A percentile compares a stretch with the other conserved stretches of the same genome.
These are phyloP conservation scores for Hirudinaria manillensis DNA, from an alignment of 2,888 invertebrate genomes.

Conservation along the genomic window DNA sequence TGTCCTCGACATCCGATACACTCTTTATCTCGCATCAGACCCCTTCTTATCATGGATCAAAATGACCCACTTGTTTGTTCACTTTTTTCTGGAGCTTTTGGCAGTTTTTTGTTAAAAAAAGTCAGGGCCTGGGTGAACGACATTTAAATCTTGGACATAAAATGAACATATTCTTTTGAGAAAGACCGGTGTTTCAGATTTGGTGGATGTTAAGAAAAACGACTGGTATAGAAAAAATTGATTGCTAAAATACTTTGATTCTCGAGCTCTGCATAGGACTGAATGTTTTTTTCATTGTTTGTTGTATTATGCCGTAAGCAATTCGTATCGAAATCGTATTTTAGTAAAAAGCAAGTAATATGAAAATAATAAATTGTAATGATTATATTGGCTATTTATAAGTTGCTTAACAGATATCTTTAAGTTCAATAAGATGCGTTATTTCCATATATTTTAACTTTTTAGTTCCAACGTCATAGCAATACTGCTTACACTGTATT, in stretches of 20 bases:
- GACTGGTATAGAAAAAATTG: neutral
- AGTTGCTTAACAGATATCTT: conserved; percentile 11
- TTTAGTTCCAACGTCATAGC: conserved; percentile 26
- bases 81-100: neutral
- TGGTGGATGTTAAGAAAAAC: neutral
- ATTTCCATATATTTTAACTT: conserved; percentile 30
- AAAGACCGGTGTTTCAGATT: neutral
- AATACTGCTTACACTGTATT: conserved; percentile 6
- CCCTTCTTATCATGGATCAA: conserved; percentile 21
- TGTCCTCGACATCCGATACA: neutral
- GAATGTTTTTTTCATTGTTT: neutral
- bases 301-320: neutral
- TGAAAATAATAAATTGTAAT: conserved; percentile 16
- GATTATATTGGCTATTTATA: conserved; percentile 13
- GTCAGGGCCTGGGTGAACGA: neutral
- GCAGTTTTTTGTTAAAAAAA: neutral
- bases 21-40: neutral
- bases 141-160: neutral
- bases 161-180: neutral
- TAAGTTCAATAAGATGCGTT: conserved; percentile 17
- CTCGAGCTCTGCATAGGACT: neutral
- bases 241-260: neutral
- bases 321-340: neutral
- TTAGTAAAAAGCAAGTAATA: neutral
- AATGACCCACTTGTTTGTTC: conserved; percentile 3